Evolutionary conservation across 2,113 vertebrate genomes (phyloP).

Genomic region (Tympanuchus pallidicinctus): DNA sequence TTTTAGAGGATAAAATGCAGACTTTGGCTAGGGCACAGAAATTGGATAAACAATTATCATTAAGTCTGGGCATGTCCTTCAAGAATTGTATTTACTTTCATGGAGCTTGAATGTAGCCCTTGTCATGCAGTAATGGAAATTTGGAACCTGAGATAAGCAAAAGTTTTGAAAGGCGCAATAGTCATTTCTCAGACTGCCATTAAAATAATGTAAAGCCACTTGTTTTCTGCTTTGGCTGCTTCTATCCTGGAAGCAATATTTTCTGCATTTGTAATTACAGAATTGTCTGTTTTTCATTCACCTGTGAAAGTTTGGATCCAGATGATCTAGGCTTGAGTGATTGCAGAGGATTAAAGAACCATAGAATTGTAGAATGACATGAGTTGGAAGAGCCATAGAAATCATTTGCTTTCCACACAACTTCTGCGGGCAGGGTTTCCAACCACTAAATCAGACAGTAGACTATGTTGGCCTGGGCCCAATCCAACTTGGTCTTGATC

Average conservation of each 20-base stretch:
- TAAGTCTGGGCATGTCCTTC: neutral
- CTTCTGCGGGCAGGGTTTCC: neutral
- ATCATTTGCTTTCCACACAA: neutral
- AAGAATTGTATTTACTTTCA: neutral
- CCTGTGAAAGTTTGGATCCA: neutral
- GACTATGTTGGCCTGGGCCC: neutral
- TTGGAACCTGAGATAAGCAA: neutral
- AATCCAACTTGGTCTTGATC: neutral
- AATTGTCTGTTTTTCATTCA: neutral
- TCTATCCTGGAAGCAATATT: neutral
- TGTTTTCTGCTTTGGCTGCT: neutral
- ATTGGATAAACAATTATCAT: slow-evolving; percentile 13
- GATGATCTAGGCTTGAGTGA: neutral
- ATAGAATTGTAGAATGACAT: neutral
- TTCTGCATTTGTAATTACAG: neutral
- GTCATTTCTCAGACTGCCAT: neutral
- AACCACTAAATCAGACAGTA: neutral
- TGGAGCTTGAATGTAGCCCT: neutral
- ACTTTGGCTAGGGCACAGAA: neutral
- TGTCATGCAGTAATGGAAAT: neutral
- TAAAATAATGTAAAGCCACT: neutral
- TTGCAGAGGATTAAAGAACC: neutral
- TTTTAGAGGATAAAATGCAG: neutral
- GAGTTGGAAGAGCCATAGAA: neutral
- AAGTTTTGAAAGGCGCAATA: neutral